Evolutionary conservation across 2,888 invertebrate genomes (phyloP), one percentile per base, ranked within the genome.

Genomic region (Diarsia rubi): DNA sequence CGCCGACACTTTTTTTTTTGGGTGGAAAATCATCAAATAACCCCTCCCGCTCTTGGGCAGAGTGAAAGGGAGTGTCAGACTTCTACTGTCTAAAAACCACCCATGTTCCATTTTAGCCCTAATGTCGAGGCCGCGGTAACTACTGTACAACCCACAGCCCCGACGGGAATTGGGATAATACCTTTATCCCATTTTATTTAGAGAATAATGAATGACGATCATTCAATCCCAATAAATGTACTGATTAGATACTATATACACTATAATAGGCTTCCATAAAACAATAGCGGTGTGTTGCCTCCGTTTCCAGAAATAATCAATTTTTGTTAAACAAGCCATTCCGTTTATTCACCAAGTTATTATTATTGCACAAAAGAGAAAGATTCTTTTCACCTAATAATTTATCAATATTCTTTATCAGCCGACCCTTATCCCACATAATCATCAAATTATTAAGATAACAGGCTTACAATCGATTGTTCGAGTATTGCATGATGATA

Each of bases 371-470:
- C 16, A 69, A 16, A 37, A 14, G 0, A 19, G 11, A 27, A 31
- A 65, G 16, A 27, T 21, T 21, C 4, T 21, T 5, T 37, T 3
- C 37, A 49, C n/a, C 11, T 11, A 42, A 44, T 60, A 52, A 44
- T 62, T 14, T 4, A 44, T 52, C 5, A 59, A 37, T 62, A 62
- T 49, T 49, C 5, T 1, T 37, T 57, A 74, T 73, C 37, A 19
- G 3, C 19, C n/a, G 47, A 42, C 47, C 16, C 19, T 54, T 44
- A 62, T 52, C 68, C 24, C 45, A 27, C 4, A 45, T 78, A 47
- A 63, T 73, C 62, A 79, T 57, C 24, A 54, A 64, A 49, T 44
- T 47, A 77, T 64, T 57, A 27, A 80, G 80, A 73, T 80, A 64
- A 44, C n/a, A 14, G 42, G 9, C 52, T 49, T 21, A 21, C 47